These are phyloP conservation scores for Hipposideros armiger DNA, from an alignment of 2,113 vertebrate genomes.

Conservation along the genomic window DNA sequence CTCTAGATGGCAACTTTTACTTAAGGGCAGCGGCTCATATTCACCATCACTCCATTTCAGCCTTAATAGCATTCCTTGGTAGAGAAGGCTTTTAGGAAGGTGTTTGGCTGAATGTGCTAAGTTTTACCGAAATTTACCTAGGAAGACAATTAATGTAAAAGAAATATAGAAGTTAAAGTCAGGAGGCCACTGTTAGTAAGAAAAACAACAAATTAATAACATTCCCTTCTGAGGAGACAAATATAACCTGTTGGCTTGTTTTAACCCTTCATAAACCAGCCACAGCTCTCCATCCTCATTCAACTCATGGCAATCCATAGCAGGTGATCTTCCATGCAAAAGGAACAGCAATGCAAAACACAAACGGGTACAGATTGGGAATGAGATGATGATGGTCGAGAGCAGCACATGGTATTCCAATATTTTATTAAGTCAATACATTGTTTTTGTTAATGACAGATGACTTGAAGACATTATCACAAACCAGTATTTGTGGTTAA, in stretches of 20 bases:
- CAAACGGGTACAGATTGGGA: conserved; percentile 85
- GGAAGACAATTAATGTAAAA: conserved; percentile 70
- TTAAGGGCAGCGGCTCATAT: not conserved
- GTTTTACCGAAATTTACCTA: conserved; percentile 15
- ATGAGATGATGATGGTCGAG: conserved; percentile 80
- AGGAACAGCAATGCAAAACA: conserved; percentile 87
- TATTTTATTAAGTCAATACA: conserved; percentile 35
- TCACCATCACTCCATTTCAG: not conserved
- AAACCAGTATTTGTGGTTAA: conserved; percentile 56
- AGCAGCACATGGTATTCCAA: conserved; percentile 64
- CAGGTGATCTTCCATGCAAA: conserved; percentile 93
- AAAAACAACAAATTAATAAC: conserved; percentile 82
- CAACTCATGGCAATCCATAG: conserved; percentile 95
- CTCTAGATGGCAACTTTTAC: not conserved
- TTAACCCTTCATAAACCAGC: conserved; percentile 99
- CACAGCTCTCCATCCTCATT: conserved; percentile 99
- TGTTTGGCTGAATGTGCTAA: not conserved
- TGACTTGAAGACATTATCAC: conserved; percentile 37
- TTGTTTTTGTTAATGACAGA: conserved; percentile 54
- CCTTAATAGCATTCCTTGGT: not conserved
- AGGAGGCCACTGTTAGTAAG: conserved; percentile 83
- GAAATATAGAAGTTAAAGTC: conserved; percentile 81
- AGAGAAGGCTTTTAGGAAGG: not conserved
- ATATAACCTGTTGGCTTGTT: conserved; percentile 98
- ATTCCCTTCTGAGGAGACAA: conserved; percentile 84